Evolutionary conservation across 2,888 invertebrate species (phyloP), one percentile per base, ranked within the genome.

Genomic region (Idaea straminata): DNA sequence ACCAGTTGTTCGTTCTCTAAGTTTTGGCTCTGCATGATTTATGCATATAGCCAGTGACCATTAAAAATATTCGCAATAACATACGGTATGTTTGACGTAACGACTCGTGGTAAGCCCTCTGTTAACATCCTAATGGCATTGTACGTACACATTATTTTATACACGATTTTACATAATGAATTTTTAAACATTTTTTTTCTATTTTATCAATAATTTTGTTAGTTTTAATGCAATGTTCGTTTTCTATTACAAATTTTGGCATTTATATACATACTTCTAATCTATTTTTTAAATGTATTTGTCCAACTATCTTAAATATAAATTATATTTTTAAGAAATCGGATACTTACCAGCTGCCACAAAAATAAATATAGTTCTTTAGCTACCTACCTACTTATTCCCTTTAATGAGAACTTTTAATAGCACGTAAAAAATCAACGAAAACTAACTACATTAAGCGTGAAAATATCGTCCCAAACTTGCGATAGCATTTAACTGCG

Each of bases 301-400:
- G 47, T 47, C 4, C 4, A 7, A 47, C 13, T 47, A 47, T 10
- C 47, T 6, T 4, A 47, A 25, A 25, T 25, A 25, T 25, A 25
- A 47, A 47, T 47, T 47, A 10, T 47, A 47, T 47, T 47, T 47
- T 47, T 47, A 10, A 36, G 36, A 1, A 36, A 36, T 36, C 5
- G 6, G 10, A 36, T 36, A 10, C 36, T 36, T 36, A 36, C 36
- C 36, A 36, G 10, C 0, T 36, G 36, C 47, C 10, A 47, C 47
- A 4, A 47, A 47, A 47, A 13, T 47, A 67, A 64, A 63, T 66
- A 62, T 61, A 61, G 57, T 66, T 64, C 65, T 62, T 61, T 64
- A 63, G 13, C 6, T 47, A 47, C 47, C 10, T 36, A 36, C 36
- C 10, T 36, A 36, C 13, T 47, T 13, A 47, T 47, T 47, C 36